Evolutionary conservation across 2,113 vertebrate genomes (phyloP).

Genomic region (Urocynchramus pylzowi): DNA sequence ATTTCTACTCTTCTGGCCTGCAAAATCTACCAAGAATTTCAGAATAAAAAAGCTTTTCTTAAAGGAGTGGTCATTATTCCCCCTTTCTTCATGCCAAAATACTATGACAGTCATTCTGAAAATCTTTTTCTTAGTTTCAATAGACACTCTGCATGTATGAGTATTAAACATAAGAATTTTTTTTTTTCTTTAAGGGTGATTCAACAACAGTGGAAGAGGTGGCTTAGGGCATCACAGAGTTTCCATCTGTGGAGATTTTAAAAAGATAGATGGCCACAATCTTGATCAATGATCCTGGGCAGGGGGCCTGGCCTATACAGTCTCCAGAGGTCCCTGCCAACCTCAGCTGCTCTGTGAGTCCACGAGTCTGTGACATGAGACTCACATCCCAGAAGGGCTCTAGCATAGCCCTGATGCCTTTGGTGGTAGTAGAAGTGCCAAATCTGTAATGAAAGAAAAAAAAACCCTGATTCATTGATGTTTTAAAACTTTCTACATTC

Average conservation of each 20-base stretch:
- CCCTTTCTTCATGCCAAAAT: neutral
- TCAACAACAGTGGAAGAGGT: neutral
- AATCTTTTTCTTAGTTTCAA: neutral
- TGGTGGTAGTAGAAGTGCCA: neutral
- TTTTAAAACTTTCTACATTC: neutral
- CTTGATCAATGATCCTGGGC: neutral
- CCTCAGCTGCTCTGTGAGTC: too few species aligned
- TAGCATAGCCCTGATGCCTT: neutral
- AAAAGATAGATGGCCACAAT: neutral
- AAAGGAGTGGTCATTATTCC: neutral
- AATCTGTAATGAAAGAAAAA: neutral
- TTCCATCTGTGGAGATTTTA: neutral
- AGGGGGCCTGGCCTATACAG: neutral
- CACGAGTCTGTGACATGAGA: accelerated
- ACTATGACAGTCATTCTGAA: neutral
- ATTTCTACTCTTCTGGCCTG: neutral
- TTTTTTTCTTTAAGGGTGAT: too few species aligned
- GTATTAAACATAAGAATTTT: neutral
- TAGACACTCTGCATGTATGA: neutral
- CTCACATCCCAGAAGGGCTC: neutral
- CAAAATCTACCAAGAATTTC: neutral
- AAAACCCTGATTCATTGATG: neutral
- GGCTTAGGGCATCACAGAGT: accelerated
- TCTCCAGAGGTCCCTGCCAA: neutral
- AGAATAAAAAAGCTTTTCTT: neutral